Conservation (phyloP, 2,888 invertebrate genomes). For the Lagria hirta region DNA sequence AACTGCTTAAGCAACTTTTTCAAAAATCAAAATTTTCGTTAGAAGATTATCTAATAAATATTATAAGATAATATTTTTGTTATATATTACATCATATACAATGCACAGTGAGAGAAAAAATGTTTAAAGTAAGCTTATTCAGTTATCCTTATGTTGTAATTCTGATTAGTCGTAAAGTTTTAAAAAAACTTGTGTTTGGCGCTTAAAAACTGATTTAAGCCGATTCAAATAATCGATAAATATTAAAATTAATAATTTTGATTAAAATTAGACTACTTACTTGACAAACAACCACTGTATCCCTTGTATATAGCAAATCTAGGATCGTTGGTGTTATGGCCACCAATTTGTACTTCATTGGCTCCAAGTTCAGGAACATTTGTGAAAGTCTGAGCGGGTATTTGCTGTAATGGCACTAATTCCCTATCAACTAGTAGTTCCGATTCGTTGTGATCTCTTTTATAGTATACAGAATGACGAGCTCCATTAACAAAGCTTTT, state of each 20-base stretch:
- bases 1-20: background rate
- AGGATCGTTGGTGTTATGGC: conserved; percentile 81
- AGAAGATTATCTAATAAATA: conserved; percentile 6
- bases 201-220: no score
- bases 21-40: conserved; percentile 4
- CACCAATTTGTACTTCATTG: conserved; percentile 85
- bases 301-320: conserved; percentile 81
- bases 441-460: conserved; percentile 70
- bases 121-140: no score
- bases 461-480: conserved; percentile 73
- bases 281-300: conserved; percentile 87
- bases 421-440: conserved; percentile 75
- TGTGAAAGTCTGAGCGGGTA: conserved; percentile 68
- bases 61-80: no score
- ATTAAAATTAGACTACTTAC: conserved; percentile 61
- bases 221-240: no score
- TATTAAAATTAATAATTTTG: conserved; percentile 1
- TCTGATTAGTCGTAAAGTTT: no score
- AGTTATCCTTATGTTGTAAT: no score
- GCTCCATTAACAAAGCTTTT: conserved; percentile 82
- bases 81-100: no score
- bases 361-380: conserved; percentile 70
- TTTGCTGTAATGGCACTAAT: conserved; percentile 68
- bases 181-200: no score
- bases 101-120: no score